These are phyloP conservation scores for Cantharis rustica DNA, from an alignment of 2,888 invertebrate species.

Conservation along the genomic window DNA sequence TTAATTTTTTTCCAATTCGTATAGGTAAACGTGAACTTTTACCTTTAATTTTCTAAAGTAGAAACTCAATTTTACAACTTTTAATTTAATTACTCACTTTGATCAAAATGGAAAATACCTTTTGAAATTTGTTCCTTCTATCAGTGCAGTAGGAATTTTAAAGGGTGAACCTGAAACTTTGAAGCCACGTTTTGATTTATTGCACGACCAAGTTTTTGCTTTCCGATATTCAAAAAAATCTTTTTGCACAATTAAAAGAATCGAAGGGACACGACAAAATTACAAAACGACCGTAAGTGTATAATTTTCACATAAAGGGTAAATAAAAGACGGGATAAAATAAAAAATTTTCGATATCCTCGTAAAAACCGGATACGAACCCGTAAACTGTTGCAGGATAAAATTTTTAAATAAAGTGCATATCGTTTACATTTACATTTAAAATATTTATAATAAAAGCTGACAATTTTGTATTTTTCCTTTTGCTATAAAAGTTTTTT, in stretches of 20 bases:
- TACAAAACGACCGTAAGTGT: not conserved
- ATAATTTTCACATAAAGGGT: not conserved
- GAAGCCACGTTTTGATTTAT: not conserved
- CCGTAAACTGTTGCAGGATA: not conserved
- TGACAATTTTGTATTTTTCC: conserved; percentile 1
- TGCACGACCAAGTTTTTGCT: not conserved
- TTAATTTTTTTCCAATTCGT: not conserved
- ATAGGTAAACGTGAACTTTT: not conserved
- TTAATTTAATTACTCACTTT: not conserved
- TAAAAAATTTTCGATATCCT: not conserved
- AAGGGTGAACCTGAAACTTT: not conserved
- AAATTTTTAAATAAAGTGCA: not conserved
- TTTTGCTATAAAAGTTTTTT: conserved; percentile 21
- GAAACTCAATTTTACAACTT: not conserved
- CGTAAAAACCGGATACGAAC: not conserved
- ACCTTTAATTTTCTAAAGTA: not conserved
- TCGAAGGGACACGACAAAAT: not conserved
- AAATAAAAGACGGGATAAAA: not conserved
- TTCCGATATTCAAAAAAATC: not conserved
- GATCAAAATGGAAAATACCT: not conserved
- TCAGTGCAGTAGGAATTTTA: not conserved
- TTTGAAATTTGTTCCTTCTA: not conserved
- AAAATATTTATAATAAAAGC: not conserved
- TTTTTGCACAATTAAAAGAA: not conserved
- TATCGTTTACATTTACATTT: not conserved